phyloP scores from a whole-genome alignment of 2,888 invertebrate genomes.

The Agriotes lineatus region DNA sequence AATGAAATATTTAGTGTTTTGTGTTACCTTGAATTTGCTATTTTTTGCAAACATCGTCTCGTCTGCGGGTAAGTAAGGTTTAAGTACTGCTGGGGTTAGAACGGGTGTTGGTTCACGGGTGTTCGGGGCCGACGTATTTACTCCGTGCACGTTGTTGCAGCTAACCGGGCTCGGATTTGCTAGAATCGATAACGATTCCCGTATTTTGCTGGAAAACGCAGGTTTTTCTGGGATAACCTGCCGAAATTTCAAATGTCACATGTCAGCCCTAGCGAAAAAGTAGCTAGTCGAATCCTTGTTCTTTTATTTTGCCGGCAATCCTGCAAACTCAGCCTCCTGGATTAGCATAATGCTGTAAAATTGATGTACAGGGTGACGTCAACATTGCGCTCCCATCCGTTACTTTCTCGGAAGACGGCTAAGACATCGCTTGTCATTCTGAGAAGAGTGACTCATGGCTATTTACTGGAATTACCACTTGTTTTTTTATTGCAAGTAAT shows the following conservation, averaged over 20 bases:
- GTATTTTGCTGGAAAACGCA: constrained; percentile 2
- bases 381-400: background rate
- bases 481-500: too few species aligned
- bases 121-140: constrained; percentile 25
- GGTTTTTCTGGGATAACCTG: constrained; percentile 8
- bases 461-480: too few species aligned
- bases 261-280: background rate
- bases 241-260: background rate
- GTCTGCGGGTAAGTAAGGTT: constrained; percentile 52
- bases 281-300: too few species aligned
- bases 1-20: constrained; percentile 62
- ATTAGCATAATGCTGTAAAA: too few species aligned
- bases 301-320: too few species aligned
- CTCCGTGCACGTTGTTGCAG: constrained; percentile 31
- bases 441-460: too few species aligned
- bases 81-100: background rate
- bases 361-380: constrained; percentile 9
- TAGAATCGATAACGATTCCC: constrained; percentile 27
- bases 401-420: background rate
- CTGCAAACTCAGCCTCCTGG: too few species aligned
- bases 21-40: constrained; percentile 58
- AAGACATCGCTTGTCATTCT: background rate
- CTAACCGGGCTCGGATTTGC: constrained; percentile 32
- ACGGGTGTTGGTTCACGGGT: constrained; percentile 35
- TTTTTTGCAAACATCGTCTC: constrained; percentile 58